A percentile compares a stretch with the other conserved stretches of the same genome.
These are phyloP conservation scores for Cremastinae sp. DNA, from an alignment of 2,888 invertebrate species.

Conservation along the genomic window DNA sequence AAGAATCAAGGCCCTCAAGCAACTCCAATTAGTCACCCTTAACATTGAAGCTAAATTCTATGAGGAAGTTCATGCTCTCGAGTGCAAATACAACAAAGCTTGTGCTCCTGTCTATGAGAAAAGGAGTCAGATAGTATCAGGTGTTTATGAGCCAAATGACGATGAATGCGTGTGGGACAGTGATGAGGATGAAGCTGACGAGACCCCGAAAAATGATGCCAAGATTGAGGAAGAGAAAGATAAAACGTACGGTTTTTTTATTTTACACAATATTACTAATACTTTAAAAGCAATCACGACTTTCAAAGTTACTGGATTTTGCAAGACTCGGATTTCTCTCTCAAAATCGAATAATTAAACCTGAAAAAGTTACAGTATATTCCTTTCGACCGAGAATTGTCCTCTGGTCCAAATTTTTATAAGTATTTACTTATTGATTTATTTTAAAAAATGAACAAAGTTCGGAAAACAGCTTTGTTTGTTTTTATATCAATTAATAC, in stretches of 20 bases:
- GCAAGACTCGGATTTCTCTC: too few species aligned
- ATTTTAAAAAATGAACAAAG: too few species aligned
- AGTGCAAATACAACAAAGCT: conserved; percentile 92
- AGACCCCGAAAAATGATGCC: conserved; percentile 85
- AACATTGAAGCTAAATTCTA: conserved; percentile 96
- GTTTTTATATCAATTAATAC: too few species aligned
- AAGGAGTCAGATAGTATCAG: conserved; percentile 85
- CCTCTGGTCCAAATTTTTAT: too few species aligned
- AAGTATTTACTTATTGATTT: too few species aligned
- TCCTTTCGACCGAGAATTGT: too few species aligned
- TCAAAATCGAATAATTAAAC: too few species aligned
- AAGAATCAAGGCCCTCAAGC: conserved; percentile 91
- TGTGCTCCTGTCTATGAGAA: conserved; percentile 91
- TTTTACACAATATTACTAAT: not conserved
- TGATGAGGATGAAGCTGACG: conserved; percentile 86
- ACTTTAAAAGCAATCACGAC: not conserved
- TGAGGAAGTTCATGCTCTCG: conserved; percentile 94
- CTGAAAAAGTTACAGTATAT: too few species aligned
- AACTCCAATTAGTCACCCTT: conserved; percentile 91
- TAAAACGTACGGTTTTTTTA: not conserved
- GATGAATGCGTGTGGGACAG: conserved; percentile 95
- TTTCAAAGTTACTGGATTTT: too few species aligned
- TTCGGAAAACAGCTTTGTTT: too few species aligned
- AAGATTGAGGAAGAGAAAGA: conserved; percentile 84
- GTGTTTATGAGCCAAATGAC: conserved; percentile 92